Evolutionary conservation across 2,797 vertebrate genomes (phyloP), one percentile per base, ranked within the genome.

Genomic region (Myotis planiceps): DNA sequence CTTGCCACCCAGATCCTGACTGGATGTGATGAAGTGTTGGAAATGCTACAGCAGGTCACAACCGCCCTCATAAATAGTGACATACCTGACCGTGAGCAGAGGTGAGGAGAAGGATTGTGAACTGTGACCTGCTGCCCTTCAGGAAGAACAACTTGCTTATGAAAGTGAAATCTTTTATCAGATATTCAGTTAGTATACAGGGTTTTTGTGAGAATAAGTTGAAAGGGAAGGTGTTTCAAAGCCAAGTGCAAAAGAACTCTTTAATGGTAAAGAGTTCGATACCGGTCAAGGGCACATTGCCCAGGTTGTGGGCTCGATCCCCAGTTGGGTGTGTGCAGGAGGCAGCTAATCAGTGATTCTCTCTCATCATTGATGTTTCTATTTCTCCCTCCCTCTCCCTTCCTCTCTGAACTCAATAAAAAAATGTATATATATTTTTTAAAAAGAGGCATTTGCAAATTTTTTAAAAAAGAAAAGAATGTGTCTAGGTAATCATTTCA

Each of bases 1-100:
- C 98, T 99, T 78, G 99, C 99, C 91, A 99, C 99, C 16, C 99
- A 99, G 98, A 99, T 99, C 95, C 98, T 99, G 97, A 99, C 99
- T 58, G 99, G 99, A 91, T 99, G 99, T 96, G 99, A 99, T 97
- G 99, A 99, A 98, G 99, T 99, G 60, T 98, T 99, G 96, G 99
- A 99, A 98, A 99, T 99, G 97, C 99, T 99, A 90, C 99, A 99
- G 97, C 99, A 99, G 98, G 99, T 99, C 97, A 99, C 99, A 82
- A 99, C 99, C n/a, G 99, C 99, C 79, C 99, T 99, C 86, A 99
- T 99, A 92, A 99, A 99, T 98, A 99, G 99, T 86, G 99, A 99
- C 97, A 98, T 99, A 95, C 88, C 98, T 27, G 99, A 99, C 96
- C 99, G 99, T 95, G 99, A 99, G 92, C 99, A 99, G 97, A 99